phyloP scores from a whole-genome alignment of 1,140 invertebrate genomes.

The Pogonus chalceus region DNA sequence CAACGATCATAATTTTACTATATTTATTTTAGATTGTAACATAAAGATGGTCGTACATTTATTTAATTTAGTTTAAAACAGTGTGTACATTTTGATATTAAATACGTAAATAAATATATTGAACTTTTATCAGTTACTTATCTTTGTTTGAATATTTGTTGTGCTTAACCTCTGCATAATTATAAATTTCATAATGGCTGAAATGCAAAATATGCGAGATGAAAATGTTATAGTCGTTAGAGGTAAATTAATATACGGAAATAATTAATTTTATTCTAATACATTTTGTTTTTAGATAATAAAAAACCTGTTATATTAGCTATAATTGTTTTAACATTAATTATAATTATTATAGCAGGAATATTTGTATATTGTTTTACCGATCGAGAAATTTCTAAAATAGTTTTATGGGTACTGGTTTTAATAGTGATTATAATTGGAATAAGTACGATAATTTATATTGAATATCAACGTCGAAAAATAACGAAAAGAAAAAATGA shows the following conservation, averaged over 20 bases:
- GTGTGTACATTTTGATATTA: too few relatives aligned
- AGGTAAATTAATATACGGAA: too few relatives aligned
- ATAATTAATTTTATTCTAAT: too few relatives aligned
- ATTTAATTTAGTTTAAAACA: too few relatives aligned
- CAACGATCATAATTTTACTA: not conserved
- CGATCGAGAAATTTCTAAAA: not conserved
- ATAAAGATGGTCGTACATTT: not conserved
- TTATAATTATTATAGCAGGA: not conserved
- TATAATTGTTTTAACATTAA: not conserved
- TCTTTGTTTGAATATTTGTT: too few relatives aligned
- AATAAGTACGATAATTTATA: not conserved
- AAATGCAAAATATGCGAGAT: not conserved
- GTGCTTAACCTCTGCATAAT: too few relatives aligned
- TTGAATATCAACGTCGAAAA: constrained; percentile 1
- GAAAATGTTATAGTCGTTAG: not conserved
- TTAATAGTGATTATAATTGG: not conserved
- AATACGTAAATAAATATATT: too few relatives aligned
- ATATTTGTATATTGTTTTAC: not conserved
- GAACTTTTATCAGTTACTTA: too few relatives aligned
- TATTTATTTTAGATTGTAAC: constrained; percentile 3
- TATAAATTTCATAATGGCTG: too few relatives aligned
- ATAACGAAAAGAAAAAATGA: not conserved
- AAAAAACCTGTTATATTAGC: not conserved
- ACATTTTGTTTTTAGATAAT: too few relatives aligned
- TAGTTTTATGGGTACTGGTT: not conserved